These are phyloP conservation scores for Cheilosia vernalis DNA, from an alignment of 2,888 invertebrate genomes.

Conservation along the genomic window DNA sequence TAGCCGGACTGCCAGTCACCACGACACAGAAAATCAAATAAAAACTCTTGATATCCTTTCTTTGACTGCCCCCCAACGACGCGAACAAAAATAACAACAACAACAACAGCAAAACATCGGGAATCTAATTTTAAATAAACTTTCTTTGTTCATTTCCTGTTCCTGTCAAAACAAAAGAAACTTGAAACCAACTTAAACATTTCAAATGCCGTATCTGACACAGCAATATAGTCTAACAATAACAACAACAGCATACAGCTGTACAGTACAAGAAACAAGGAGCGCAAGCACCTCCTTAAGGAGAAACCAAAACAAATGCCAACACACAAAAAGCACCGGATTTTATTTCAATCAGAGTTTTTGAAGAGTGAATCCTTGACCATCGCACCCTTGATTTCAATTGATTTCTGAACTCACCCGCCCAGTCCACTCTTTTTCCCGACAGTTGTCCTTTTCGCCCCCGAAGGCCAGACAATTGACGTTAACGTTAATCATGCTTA, in stretches of 20 bases:
- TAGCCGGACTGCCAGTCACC: conserved; percentile 46
- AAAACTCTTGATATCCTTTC: conserved; percentile 52
- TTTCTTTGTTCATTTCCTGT: conserved; percentile 75
- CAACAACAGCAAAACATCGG: conserved; percentile 63
- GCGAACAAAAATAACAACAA: background rate
- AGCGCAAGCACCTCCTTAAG: conserved; percentile 20
- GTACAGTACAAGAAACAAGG: conserved; percentile 19
- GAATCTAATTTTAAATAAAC: conserved; percentile 74
- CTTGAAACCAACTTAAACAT: conserved; percentile 70
- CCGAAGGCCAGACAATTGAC: conserved; percentile 28
- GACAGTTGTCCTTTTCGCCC: conserved; percentile 20
- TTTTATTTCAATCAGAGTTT: conserved; percentile 71
- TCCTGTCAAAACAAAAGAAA: conserved; percentile 75
- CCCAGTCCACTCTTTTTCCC: background rate
- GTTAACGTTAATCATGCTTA: conserved; percentile 59
- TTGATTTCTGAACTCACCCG: conserved; percentile 46
- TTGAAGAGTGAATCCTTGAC: conserved; percentile 64
- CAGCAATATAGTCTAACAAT: conserved; percentile 1
- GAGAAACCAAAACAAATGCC: conserved; percentile 1
- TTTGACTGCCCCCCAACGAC: background rate
- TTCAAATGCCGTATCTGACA: conserved; percentile 53
- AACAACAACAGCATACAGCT: conserved; percentile 4
- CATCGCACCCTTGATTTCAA: conserved; percentile 46
- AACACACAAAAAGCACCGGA: conserved; percentile 37
- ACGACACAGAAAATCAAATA: conserved; percentile 42